Conservation (phyloP, 2,113 vertebrate species). For the Chrysochloris asiatica region DNA sequence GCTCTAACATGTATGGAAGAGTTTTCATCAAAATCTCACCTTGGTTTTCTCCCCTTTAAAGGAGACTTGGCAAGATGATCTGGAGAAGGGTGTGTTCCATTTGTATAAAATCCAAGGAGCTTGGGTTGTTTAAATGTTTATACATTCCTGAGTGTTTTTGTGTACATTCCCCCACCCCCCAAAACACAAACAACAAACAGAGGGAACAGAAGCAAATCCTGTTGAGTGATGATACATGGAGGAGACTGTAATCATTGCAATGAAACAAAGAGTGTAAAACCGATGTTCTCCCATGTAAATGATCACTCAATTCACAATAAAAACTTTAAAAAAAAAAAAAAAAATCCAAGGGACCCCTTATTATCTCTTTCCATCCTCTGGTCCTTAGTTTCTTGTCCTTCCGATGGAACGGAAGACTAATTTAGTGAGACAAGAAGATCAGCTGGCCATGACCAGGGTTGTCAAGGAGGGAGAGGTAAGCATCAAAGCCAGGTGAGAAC, state of each 20-base stretch:
- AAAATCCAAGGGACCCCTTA: rapidly evolving
- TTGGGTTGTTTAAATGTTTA: too few species aligned
- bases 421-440: slow-evolving; percentile 82
- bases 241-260: too few species aligned
- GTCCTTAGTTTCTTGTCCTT: slow-evolving; percentile 83
- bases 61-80: neutral
- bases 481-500: neutral
- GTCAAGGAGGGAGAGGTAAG: slow-evolving; percentile 89
- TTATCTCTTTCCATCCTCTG: neutral
- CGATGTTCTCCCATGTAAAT: too few species aligned
- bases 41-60: neutral
- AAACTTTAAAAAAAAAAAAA: too few species aligned
- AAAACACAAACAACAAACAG: too few species aligned
- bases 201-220: too few species aligned
- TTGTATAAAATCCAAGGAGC: rapidly evolving
- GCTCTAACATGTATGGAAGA: neutral
- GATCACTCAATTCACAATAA: too few species aligned
- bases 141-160: too few species aligned
- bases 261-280: too few species aligned
- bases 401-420: slow-evolving; percentile 85
- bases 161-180: too few species aligned
- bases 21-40: neutral
- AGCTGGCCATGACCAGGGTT: slow-evolving; percentile 85
- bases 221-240: too few species aligned
- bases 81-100: neutral